A percentile compares a stretch with the other conserved stretches of the same genome.
These are phyloP conservation scores for Coregonus sp. DNA, from an alignment of 2,797 vertebrate species.

Conservation along the genomic window DNA sequence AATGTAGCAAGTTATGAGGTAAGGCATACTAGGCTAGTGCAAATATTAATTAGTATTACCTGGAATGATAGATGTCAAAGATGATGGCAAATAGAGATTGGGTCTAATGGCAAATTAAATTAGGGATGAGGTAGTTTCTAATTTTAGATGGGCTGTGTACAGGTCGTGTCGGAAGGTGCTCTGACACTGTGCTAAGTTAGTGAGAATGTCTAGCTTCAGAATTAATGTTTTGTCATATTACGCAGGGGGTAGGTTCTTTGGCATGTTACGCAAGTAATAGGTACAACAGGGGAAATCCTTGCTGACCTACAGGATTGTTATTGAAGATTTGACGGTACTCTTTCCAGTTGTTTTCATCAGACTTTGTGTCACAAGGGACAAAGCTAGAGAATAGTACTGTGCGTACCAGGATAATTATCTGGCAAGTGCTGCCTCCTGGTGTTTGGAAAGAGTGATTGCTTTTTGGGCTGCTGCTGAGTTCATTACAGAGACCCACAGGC, in stretches of 20 bases:
- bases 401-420: constrained; percentile 24
- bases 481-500: neutral
- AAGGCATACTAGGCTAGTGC: too few relatives aligned
- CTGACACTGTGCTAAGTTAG: too few relatives aligned
- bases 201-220: too few relatives aligned
- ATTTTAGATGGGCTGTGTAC: too few relatives aligned
- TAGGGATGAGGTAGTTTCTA: too few relatives aligned
- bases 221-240: neutral
- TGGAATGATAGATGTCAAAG: too few relatives aligned
- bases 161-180: too few relatives aligned
- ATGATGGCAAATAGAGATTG: too few relatives aligned
- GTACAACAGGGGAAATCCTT: neutral
- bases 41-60: too few relatives aligned
- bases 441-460: constrained; percentile 56
- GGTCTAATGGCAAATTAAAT: too few relatives aligned
- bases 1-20: too few relatives aligned
- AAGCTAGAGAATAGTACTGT: constrained; percentile 20
- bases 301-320: constrained; percentile 8
- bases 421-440: constrained; percentile 67
- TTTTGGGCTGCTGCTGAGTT: neutral
- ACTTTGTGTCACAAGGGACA: constrained; percentile 11
- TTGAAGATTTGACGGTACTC: constrained; percentile 43
- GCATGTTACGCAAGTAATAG: neutral
- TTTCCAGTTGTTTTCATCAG: constrained; percentile 57
- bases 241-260: neutral